Conservation (phyloP, 1,140 invertebrate genomes). For the Meloidogyne chitwoodi region DNA sequence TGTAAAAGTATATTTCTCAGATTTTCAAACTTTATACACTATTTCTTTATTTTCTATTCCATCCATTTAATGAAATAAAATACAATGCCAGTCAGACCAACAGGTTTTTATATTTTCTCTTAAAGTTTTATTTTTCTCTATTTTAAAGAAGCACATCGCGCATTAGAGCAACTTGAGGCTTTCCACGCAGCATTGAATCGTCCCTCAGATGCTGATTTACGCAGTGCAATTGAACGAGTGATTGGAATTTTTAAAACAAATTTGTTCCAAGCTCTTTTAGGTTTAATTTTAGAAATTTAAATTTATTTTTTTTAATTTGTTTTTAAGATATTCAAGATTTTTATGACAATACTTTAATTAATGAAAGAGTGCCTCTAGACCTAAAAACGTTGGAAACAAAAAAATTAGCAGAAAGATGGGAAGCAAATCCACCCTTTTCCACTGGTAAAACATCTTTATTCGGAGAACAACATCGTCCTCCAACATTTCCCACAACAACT, state of each 20-base stretch:
- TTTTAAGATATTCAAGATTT: slow-evolving; percentile 46
- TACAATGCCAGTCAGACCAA: background rate
- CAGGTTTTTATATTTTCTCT: background rate
- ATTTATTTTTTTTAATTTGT: background rate
- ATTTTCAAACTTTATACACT: background rate
- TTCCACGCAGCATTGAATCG: slow-evolving; percentile 38
- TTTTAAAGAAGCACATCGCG: slow-evolving; percentile 42
- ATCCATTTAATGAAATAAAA: background rate
- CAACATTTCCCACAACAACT: background rate
- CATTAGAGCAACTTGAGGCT: slow-evolving; percentile 39
- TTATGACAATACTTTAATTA: slow-evolving; percentile 45
- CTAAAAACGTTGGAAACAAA: slow-evolving; percentile 44
- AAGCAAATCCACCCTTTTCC: slow-evolving; percentile 11
- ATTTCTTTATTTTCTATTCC: too few species aligned
- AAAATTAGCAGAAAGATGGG: slow-evolving; percentile 42
- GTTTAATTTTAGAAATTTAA: slow-evolving; percentile 6
- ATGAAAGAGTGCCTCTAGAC: slow-evolving; percentile 40
- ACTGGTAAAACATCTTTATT: background rate
- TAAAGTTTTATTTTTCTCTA: background rate
- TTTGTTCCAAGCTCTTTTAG: slow-evolving; percentile 46
- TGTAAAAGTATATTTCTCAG: background rate
- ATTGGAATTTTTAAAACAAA: slow-evolving; percentile 47
- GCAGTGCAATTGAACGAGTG: slow-evolving; percentile 39
- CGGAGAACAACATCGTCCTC: background rate
- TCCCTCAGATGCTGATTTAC: slow-evolving; percentile 38